A percentile compares a stretch with the other conserved stretches of the same genome.
These are phyloP conservation scores for Drosophila monieri DNA, from an alignment of 2,888 invertebrate species.

Conservation along the genomic window DNA sequence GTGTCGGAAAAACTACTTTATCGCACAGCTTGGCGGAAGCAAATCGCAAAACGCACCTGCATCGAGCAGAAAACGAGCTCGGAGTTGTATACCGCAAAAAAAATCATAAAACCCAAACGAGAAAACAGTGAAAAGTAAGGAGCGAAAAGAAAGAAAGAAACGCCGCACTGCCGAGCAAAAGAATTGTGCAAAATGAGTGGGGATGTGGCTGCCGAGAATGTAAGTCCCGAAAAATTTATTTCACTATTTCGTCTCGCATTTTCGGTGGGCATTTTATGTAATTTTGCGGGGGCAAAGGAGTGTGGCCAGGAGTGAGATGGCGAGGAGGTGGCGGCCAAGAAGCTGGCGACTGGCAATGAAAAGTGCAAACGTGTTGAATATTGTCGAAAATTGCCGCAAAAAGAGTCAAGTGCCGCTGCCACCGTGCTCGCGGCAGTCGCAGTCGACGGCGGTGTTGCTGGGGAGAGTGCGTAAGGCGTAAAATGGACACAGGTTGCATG, in stretches of 20 bases:
- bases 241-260: conserved; percentile 49
- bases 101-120: not conserved
- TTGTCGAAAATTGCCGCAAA: conserved; percentile 22
- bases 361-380: conserved; percentile 63
- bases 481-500: conserved; percentile 1
- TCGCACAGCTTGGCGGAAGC: not conserved
- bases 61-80: conserved; percentile 2
- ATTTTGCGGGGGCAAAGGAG: conserved; percentile 16
- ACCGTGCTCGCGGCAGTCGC: conserved; percentile 24
- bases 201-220: conserved; percentile 81
- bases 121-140: not conserved
- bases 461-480: conserved; percentile 30
- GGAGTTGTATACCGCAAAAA: not conserved
- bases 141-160: conserved; percentile 4
- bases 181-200: conserved; percentile 81
- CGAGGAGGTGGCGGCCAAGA: not conserved
- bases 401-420: conserved; percentile 47
- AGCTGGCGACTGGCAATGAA: conserved; percentile 32
- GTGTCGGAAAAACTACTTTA: not conserved
- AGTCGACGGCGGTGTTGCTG: conserved; percentile 9
- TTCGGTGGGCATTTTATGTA: conserved; percentile 55
- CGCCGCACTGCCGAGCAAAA: conserved; percentile 66
- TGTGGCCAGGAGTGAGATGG: conserved; percentile 4
- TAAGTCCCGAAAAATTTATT: conserved; percentile 70
- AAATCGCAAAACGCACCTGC: conserved; percentile 4